phyloP scores from a whole-genome alignment of 1,140 invertebrate species.

The Heliconius hewitsoni region DNA sequence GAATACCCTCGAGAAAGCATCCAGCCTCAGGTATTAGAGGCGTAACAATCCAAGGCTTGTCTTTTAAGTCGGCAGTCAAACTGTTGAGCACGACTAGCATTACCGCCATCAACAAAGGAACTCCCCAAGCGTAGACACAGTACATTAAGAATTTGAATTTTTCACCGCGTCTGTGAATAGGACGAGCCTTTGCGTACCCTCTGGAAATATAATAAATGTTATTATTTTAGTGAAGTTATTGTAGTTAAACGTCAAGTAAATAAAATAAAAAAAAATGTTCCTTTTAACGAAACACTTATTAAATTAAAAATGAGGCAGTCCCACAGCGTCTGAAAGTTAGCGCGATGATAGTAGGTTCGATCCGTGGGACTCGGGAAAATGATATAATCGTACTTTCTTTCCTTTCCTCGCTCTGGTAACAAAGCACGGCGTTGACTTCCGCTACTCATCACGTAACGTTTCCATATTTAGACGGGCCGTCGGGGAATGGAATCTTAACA shows the following conservation, averaged over 20 bases:
- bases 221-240: background rate
- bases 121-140: constrained; percentile 82
- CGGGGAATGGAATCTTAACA: too few relatives aligned
- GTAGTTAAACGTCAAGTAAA: background rate
- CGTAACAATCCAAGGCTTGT: constrained; percentile 59
- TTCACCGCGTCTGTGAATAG: constrained; percentile 68
- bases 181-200: constrained; percentile 67
- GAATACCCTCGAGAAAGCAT: constrained; percentile 63
- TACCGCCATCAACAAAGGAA: constrained; percentile 64
- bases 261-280: too few relatives aligned
- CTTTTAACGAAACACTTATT: too few relatives aligned
- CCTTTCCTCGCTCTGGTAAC: too few relatives aligned
- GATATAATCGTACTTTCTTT: too few relatives aligned
- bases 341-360: too few relatives aligned
- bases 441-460: too few relatives aligned
- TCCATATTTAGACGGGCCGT: too few relatives aligned
- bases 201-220: constrained; percentile 43
- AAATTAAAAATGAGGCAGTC: too few relatives aligned
- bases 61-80: constrained; percentile 32
- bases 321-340: too few relatives aligned
- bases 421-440: too few relatives aligned
- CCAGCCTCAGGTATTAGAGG: constrained; percentile 51
- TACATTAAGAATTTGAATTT: constrained; percentile 82
- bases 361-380: too few relatives aligned
- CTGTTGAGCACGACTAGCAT: constrained; percentile 44